These are phyloP conservation scores for Tachina lurida DNA, from an alignment of 2,888 invertebrate species.

Conservation along the genomic window DNA sequence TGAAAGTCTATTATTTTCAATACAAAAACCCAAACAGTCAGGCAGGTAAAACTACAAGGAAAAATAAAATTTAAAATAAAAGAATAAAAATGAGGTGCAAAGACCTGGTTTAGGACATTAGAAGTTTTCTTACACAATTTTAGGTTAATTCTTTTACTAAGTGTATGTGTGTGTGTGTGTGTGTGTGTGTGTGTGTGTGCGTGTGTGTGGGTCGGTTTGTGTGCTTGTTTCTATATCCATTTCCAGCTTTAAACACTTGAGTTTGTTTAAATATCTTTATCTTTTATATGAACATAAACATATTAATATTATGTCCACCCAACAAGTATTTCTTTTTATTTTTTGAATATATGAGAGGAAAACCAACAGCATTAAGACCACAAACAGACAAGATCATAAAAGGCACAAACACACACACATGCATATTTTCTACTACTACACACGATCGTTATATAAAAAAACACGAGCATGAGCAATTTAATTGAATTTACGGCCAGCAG, in stretches of 20 bases:
- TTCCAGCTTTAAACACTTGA: neutral
- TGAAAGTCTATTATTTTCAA: neutral
- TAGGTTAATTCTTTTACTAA: slow-evolving; percentile 11
- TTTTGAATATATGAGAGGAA: slow-evolving; percentile 17
- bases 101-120: neutral
- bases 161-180: too few species aligned
- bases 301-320: slow-evolving; percentile 66
- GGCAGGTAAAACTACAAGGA: neutral
- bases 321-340: slow-evolving; percentile 44
- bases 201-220: too few species aligned
- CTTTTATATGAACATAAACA: slow-evolving; percentile 58
- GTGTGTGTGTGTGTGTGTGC: neutral
- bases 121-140: neutral
- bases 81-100: neutral
- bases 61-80: neutral
- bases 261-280: slow-evolving; percentile 44
- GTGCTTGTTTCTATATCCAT: neutral
- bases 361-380: slow-evolving; percentile 11
- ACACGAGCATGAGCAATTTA: slow-evolving; percentile 66
- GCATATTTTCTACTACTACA: slow-evolving; percentile 21
- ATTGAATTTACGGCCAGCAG: slow-evolving; percentile 72
- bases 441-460: slow-evolving; percentile 59
- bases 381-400: slow-evolving; percentile 55
- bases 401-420: slow-evolving; percentile 8
- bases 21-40: neutral